Evolutionary conservation across 2,113 vertebrate species (phyloP).

Genomic region (Catharus minimus): DNA sequence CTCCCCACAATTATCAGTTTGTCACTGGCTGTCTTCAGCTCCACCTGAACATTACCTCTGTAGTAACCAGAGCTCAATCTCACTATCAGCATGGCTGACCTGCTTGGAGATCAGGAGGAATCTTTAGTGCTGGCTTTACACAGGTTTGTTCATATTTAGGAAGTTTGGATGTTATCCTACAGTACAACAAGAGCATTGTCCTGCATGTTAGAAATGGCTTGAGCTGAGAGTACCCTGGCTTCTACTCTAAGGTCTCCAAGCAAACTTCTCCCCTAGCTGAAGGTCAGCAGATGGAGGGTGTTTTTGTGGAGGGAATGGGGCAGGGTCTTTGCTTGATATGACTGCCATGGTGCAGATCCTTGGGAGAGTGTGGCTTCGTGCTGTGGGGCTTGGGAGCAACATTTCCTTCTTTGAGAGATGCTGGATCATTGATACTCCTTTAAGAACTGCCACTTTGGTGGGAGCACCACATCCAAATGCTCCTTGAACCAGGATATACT

Average conservation of each 20-base stretch:
- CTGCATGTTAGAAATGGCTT: neutral
- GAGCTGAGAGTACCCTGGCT: neutral
- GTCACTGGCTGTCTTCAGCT: neutral
- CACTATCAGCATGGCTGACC: neutral
- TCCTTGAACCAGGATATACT: neutral
- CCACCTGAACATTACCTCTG: neutral
- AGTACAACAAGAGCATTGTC: neutral
- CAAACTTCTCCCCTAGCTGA: neutral
- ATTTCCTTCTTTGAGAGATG: neutral
- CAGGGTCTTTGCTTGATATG: neutral
- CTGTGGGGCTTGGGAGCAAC: neutral
- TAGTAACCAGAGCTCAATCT: neutral
- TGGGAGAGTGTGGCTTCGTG: neutral
- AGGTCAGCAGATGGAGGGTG: neutral
- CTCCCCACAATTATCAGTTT: conserved; percentile 22
- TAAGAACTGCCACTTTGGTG: neutral
- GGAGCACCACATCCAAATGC: neutral
- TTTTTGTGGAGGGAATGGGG: neutral
- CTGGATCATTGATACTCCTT: neutral
- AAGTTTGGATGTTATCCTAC: neutral
- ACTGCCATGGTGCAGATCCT: no score
- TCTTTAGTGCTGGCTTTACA: neutral
- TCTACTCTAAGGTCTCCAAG: neutral
- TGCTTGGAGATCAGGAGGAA: neutral
- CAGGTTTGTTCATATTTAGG: neutral